Base-by-base conservation (phyloP, 2,888 invertebrate species). In the Athripsodes cinereus region DNA sequence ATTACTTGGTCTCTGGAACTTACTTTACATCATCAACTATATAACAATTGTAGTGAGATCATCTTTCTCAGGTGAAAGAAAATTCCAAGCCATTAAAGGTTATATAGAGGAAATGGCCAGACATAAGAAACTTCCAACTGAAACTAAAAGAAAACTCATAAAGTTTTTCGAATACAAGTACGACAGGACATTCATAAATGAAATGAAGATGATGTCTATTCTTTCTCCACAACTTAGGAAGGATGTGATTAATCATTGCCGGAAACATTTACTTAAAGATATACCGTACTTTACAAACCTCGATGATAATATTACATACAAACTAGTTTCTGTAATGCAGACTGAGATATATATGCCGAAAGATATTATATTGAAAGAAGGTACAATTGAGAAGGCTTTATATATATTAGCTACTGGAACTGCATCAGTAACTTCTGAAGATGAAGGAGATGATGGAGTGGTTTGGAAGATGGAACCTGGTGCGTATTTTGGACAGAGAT, bases 121-220 rank as follows among this genome's bases (percentile, higher is more conserved):
- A 21, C 40, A 53, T n/a, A 52, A 53, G 16, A 52, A 22, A 10
- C 34, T 57, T 1, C 48, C 52, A 3, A 19, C 19, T 6, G 26
- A 22, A 1, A 49, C 52, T 11, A 35, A 22, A 6, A 35, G 46
- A 19, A 57, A 44, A 35, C 35, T 57, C 22, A 21, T 35, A 8
- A 16, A 47, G n/a, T 57, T 44, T 21, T 53, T 57, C 19, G 20
- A 53, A 16, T 48, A 44, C 49, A 52, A 52, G 11, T 57, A 31
- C 11, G 57, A 57, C 6, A 46, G 16, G n/a, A 35, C 26, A 22
- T 57, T 57, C n/a, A 47, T 48, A 1, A 57, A 57, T 22, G 57
- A 57, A 35, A 53, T 52, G 5, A 57, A 48, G 11, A 19, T 57
- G 5, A 48, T 34, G 21, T 31, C 16, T 19, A 18, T 57, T 26